Evolutionary conservation across 2,797 vertebrate genomes (phyloP).

Genomic region (Thripadectes ignobilis): DNA sequence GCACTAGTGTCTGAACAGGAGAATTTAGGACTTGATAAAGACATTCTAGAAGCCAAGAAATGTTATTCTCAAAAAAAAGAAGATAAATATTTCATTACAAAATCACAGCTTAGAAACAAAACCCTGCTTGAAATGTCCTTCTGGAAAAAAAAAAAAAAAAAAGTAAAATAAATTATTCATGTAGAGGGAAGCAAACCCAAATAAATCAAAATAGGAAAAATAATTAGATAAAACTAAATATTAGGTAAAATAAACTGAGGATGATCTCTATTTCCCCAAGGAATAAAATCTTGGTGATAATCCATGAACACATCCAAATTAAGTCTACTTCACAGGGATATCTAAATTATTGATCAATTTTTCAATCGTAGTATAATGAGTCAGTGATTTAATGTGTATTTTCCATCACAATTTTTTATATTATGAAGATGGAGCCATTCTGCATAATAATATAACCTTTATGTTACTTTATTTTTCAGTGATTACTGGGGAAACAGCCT

Average conservation of each 20-base stretch:
- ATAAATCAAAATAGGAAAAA: background rate
- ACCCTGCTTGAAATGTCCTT: rapidly evolving
- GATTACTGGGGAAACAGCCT: background rate
- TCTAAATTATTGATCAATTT: background rate
- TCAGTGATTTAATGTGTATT: background rate
- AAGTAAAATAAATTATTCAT: background rate
- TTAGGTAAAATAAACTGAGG: background rate
- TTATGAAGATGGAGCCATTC: background rate
- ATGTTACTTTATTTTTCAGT: background rate
- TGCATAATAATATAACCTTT: background rate
- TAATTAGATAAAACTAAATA: background rate
- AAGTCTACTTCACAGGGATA: background rate
- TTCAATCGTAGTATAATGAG: background rate
- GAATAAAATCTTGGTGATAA: background rate
- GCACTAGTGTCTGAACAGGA: background rate
- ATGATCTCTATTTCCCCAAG: background rate
- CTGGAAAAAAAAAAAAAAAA: background rate
- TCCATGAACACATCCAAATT: background rate
- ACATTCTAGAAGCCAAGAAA: background rate
- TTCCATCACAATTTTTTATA: background rate
- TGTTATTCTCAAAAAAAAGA: background rate
- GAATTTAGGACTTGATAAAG: background rate
- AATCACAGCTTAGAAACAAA: background rate
- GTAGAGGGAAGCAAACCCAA: background rate
- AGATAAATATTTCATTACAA: background rate